phyloP scores from a whole-genome alignment of 2,797 vertebrate genomes.

The Xenops minutus region DNA sequence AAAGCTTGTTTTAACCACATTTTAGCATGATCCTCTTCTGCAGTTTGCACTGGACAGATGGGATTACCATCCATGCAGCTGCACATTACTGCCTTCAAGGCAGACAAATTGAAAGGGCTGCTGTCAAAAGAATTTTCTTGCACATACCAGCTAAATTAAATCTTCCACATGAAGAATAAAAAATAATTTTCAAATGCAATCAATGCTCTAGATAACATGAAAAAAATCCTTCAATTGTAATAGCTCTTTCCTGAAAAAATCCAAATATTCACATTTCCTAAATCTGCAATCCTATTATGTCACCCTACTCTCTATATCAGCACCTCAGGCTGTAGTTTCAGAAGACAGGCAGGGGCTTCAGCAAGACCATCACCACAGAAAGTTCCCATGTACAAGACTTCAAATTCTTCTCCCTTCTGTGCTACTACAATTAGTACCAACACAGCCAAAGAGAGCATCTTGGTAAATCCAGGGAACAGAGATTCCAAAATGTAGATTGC shows the following conservation, averaged over 20 bases:
- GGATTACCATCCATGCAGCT: conserved; percentile 36
- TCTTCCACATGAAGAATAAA: neutral
- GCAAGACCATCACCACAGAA: neutral
- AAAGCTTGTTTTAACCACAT: neutral
- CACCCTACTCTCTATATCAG: neutral
- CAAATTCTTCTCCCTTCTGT: neutral
- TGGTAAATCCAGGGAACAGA: neutral
- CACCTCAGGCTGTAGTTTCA: neutral
- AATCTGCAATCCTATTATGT: neutral
- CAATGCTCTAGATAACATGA: neutral
- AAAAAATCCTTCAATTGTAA: neutral
- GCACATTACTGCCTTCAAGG: conserved; percentile 48
- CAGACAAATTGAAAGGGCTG: conserved; percentile 16
- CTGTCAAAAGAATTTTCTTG: conserved; percentile 37
- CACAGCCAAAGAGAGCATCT: neutral
- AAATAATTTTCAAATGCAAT: neutral
- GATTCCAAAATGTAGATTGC: neutral
- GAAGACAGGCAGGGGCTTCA: neutral
- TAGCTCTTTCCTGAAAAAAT: neutral
- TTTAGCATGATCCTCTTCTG: neutral
- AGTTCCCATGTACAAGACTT: neutral
- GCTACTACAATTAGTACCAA: neutral
- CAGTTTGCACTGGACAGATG: neutral
- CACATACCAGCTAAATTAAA: neutral
- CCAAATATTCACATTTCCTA: neutral